Evolutionary conservation across 2,113 vertebrate species (phyloP), one percentile per base, ranked within the genome.

Genomic region (Petrocephalus microphthalmus): DNA sequence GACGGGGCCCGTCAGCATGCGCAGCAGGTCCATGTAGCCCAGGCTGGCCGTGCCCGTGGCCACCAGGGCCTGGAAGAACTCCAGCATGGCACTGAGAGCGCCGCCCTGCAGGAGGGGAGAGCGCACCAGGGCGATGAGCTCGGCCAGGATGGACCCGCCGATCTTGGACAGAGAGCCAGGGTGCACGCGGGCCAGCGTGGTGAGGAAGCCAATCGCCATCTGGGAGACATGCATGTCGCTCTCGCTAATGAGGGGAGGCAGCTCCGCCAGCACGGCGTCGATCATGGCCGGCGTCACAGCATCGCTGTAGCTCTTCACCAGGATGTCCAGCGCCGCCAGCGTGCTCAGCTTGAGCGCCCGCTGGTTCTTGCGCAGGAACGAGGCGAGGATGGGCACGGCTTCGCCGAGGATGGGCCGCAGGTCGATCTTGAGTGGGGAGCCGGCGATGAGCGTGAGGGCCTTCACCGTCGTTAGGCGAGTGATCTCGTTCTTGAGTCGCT

Each of bases 181-280:
- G 94, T 99, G 99, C 2, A 98, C 98, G 90, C 97, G 97, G 71
- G 98, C 98, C 92, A 99, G 94, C 0, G 98, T 99, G 90, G 98
- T 98, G 89, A 99, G 96, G 92, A 99, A 99, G 93, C 98, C 99
- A 93, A 99, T 98, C 87, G 98, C 98, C 98, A 99, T 99, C 94
- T 99, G 98, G 0, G 98, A 99, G 86, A 99, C 98, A 54, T 99
- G 98, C 98, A 99, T 99, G 94, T 99, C 98, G 87, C 97, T 98
- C 93, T 99, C 98, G 0, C 97, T 99, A 94, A 99, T 99, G 84
- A 99, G 97, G 45, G 98, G 97, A 1, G 98, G 98, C 91, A 99
- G 97, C 95, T 99, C 98, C 45, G 98, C 97, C 89, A 99, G 94
- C 83, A 99, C 98, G 6, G 98, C 98, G 74, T 99, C 98, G 92